Evolutionary conservation across 2,888 invertebrate species (phyloP).

Genomic region (Monopis laevigella): DNA sequence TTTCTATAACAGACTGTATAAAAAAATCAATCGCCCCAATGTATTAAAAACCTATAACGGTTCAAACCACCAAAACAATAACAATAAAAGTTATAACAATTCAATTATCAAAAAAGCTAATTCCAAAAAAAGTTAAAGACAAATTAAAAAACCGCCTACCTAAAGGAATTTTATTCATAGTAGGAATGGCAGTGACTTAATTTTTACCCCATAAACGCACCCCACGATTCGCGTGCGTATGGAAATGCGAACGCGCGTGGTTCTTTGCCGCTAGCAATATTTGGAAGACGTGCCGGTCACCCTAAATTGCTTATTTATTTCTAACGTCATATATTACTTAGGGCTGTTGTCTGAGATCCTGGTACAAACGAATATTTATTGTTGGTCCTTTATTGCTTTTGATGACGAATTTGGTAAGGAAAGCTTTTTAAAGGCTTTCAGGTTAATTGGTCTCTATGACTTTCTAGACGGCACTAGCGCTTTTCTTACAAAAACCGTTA

Average conservation of each 20-base stretch:
- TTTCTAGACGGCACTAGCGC: too few relatives aligned
- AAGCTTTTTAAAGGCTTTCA: too few relatives aligned
- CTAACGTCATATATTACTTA: constrained; percentile 69
- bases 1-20: too few relatives aligned
- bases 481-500: too few relatives aligned
- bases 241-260: constrained; percentile 43
- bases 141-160: too few relatives aligned
- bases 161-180: too few relatives aligned
- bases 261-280: constrained; percentile 52
- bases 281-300: constrained; percentile 61
- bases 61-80: too few relatives aligned
- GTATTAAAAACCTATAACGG: too few relatives aligned
- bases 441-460: too few relatives aligned
- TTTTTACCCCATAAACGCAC: constrained; percentile 66
- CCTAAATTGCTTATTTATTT: constrained; percentile 69
- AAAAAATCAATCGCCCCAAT: too few relatives aligned
- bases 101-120: too few relatives aligned
- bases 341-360: constrained; percentile 55
- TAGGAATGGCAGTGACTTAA: constrained; percentile 38
- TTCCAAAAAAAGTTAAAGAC: constrained; percentile 3
- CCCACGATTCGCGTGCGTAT: constrained; percentile 63
- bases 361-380: constrained; percentile 63
- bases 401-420: constrained; percentile 59
- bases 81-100: too few relatives aligned
- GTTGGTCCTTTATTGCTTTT: constrained; percentile 65